phyloP scores from a whole-genome alignment of 2,888 invertebrate genomes.

The Callinectes sapidus region DNA sequence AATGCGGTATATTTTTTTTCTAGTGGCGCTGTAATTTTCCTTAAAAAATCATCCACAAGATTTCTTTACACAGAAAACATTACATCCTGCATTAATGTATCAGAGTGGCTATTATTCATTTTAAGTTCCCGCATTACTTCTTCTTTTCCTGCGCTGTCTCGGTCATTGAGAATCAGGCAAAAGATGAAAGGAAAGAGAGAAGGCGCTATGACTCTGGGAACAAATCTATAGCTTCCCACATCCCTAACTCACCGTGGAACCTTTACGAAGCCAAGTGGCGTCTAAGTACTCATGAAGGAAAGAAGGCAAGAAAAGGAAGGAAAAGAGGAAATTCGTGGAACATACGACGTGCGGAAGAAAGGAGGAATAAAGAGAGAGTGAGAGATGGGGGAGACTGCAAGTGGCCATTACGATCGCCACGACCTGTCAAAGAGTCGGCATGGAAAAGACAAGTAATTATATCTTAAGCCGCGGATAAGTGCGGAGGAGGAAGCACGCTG shows the following conservation, averaged over 20 bases:
- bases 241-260: background rate
- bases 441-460: slow-evolving; percentile 69
- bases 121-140: background rate
- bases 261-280: background rate
- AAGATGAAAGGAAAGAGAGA: background rate
- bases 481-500: slow-evolving; percentile 47
- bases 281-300: background rate
- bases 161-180: background rate
- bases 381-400: slow-evolving; percentile 13
- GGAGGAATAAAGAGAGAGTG: slow-evolving; percentile 22
- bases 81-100: background rate
- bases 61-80: background rate
- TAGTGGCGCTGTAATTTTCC: background rate
- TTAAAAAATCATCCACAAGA: background rate
- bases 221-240: slow-evolving; percentile 6
- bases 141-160: background rate
- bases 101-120: background rate
- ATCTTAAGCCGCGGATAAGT: slow-evolving; percentile 63
- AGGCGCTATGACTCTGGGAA: background rate
- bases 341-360: background rate
- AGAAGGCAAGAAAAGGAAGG: slow-evolving; percentile 14
- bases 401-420: slow-evolving; percentile 69
- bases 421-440: slow-evolving; percentile 68
- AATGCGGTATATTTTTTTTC: background rate
- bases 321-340: slow-evolving; percentile 9